Base-by-base conservation (phyloP, 2,797 vertebrate genomes). In the Staurois parvus region DNA sequence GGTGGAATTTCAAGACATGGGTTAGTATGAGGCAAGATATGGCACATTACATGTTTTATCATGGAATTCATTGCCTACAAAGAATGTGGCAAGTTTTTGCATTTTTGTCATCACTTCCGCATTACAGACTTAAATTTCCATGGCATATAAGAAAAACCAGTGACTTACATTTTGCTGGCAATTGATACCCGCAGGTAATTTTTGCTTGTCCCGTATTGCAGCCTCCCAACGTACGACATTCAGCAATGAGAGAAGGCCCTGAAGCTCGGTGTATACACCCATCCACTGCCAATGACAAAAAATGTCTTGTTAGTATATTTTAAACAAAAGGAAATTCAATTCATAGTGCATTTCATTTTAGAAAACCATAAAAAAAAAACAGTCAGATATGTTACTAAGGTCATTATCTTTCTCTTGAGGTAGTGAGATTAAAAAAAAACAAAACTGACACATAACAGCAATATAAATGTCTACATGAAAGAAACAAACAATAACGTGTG, bases 181-280 rank as follows among this genome's bases (percentile, higher is more conserved):
- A 96, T 89, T 99, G 96, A 1, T 99, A 99, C 75, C 98, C 98
- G 83, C 97, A 96, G 45, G 98, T 99, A 81, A 99, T 98, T 93
- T 99, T 99, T 70, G 98, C 97, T 88, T 97, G 95, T 85, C 98
- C 98, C 0, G 98, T 99, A 84, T 96, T 95, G 87, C 98, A 99
- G 92, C 98, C 98, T 0, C 96, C 97, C 91, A 99, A 95, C 70
- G 94, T 95, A 87, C 96, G 95, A 88, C 98, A 99, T 91, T 99
- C 98, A 3, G 98, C 97, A 13, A 96, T 95, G 34, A 99, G 94
- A 90, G 96, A 97, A 90, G 96, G 95, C 40, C 98, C 98, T 0
- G 98, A 97, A 21, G 98, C 97, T 94, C 97, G 96, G 93, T 99
- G 98, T 93, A 99, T 99, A 88, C 98, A 99, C 91, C 98, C 98